Base-by-base conservation (phyloP, 2,888 invertebrate genomes). In the Zygothrica quintamaculata region DNA sequence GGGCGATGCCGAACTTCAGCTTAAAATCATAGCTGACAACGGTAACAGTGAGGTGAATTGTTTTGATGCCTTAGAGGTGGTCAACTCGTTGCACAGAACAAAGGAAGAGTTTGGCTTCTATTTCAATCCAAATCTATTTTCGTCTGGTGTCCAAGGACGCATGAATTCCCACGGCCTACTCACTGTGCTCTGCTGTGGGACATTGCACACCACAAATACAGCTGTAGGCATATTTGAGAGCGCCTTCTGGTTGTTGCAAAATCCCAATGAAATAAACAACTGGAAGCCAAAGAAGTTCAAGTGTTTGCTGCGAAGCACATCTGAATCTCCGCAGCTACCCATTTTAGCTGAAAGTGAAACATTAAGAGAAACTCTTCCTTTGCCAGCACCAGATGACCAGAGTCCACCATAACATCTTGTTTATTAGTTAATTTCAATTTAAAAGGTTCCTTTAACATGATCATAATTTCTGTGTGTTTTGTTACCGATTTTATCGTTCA, bases 221-320 rank as follows among this genome's bases (percentile, higher is more conserved):
- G 61, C 65, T 11, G 92, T 93, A 0, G 95, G 95, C 1, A 90
- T 94, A 25, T 95, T 94, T 87, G 94, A 94, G 81, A 93, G 94
- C 77, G 90, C 92, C 39, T 94, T 95, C 90, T 93, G 93, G 1
- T 89, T 95, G 34, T 90, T 93, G 15, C 92, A 93, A 62, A 94
- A 95, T 88, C 94, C 94, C 0, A 91, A 90, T 46, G 89, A 91
- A 22, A 91, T 92, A n/a, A 93, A 94, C 81, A 94, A 93, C 82
- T 95, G 94, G 93, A 94, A 94, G 89, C 92, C 94, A 15, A 94
- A 94, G 86, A 92, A 91, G n/a, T 92, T 92, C 6, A 91, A 93
- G 72, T 81, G 93, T 15, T 81, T 91, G 61, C 86, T 93, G 34
- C 89, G 89, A 42, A 92, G 92, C 72, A 78, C 82, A 29, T 6